Conservation (phyloP, 2,797 vertebrate species). For the Takifugu rubripes region DNA sequence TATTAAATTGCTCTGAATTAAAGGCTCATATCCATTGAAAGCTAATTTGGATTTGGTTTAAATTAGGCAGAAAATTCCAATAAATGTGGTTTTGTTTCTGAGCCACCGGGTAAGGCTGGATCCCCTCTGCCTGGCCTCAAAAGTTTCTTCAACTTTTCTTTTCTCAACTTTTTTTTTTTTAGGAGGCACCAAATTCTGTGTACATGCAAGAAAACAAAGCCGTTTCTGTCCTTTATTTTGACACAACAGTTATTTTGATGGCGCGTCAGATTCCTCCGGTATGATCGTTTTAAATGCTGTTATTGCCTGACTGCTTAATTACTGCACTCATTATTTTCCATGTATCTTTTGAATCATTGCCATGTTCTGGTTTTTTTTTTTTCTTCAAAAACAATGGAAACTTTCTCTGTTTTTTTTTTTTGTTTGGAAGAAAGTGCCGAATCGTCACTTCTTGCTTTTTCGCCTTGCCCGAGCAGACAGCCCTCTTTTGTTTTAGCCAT, state of each 20-base stretch:
- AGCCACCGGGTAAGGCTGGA: constrained; percentile 56
- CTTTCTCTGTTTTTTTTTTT: constrained; percentile 74
- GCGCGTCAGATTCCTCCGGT: constrained; percentile 34
- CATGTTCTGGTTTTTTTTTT: constrained; percentile 81
- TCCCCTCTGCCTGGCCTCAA: background rate
- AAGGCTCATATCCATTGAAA: constrained; percentile 56
- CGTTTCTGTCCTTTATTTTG: background rate
- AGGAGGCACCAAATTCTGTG: constrained; percentile 10
- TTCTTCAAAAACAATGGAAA: constrained; percentile 80
- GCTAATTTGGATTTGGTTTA: constrained; percentile 73
- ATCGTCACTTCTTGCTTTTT: constrained; percentile 72
- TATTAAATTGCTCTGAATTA: constrained; percentile 61
- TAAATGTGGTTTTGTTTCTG: constrained; percentile 73
- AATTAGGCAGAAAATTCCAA: constrained; percentile 78
- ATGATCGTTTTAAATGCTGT: constrained; percentile 69
- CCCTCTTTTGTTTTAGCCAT: constrained; percentile 82
- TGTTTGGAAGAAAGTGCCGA: constrained; percentile 80
- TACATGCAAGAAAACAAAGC: constrained; percentile 28
- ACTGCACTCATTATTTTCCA: constrained; percentile 76
- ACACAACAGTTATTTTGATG: constrained; percentile 18
- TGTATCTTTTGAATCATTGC: constrained; percentile 84
- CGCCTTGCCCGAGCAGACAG: constrained; percentile 67
- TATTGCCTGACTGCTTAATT: constrained; percentile 76
- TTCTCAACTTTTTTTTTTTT: constrained; percentile 9
- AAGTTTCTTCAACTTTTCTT: background rate